These are phyloP conservation scores for Masticophis lateralis DNA, from an alignment of 2,797 vertebrate species.

Conservation along the genomic window DNA sequence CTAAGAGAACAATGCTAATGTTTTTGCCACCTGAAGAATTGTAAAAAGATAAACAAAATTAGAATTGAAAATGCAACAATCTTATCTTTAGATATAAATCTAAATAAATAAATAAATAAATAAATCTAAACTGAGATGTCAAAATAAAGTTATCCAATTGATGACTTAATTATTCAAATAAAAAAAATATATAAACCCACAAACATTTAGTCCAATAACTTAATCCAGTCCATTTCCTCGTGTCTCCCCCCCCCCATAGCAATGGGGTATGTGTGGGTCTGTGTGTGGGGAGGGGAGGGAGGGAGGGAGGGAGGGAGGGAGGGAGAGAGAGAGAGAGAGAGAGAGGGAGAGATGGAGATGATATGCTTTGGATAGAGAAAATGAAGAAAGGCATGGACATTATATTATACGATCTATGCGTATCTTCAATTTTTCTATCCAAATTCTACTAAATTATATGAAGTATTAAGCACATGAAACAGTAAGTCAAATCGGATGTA, in stretches of 20 bases:
- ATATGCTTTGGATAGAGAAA: not conserved
- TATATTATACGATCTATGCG: not conserved
- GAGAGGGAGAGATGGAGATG: not conserved
- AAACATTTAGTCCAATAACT: not conserved
- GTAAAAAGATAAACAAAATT: not conserved
- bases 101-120: too few relatives aligned
- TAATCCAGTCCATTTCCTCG: not conserved
- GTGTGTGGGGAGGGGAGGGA: not conserved
- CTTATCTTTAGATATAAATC: too few relatives aligned
- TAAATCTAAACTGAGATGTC: not conserved
- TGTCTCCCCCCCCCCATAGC: not conserved
- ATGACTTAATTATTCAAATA: constrained; percentile 22
- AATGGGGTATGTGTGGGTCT: not conserved
- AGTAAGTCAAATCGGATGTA: not conserved
- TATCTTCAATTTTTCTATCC: not conserved
- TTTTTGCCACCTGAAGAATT: constrained; percentile 13
- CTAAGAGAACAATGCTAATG: not conserved
- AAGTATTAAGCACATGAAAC: not conserved
- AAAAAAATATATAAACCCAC: not conserved
- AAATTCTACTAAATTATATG: not conserved
- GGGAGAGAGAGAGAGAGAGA: not conserved
- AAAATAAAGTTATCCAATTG: constrained; percentile 14
- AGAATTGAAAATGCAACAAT: constrained; percentile 10
- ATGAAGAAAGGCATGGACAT: too few relatives aligned
- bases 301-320: not conserved